phyloP scores from a whole-genome alignment of 2,888 invertebrate genomes.

The Ennomos fuscantarius region DNA sequence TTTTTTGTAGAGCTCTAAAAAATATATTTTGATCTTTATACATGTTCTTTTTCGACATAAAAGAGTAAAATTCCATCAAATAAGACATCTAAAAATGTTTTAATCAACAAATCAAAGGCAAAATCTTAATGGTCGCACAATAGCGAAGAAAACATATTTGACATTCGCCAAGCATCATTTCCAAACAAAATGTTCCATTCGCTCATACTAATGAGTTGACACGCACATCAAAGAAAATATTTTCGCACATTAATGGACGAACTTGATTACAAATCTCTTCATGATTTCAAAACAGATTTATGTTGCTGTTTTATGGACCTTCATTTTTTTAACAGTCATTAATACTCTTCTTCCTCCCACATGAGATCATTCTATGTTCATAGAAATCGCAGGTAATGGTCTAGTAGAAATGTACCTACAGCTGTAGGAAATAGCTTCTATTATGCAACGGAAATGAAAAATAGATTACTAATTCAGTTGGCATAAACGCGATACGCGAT shows the following conservation, averaged over 20 bases:
- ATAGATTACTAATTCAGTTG: conserved; percentile 13
- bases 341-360: conserved; percentile 13
- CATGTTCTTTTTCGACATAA: too few species aligned
- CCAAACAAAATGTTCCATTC: conserved; percentile 15
- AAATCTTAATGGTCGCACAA: not conserved
- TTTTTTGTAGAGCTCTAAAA: too few species aligned
- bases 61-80: too few species aligned
- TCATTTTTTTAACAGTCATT: conserved; percentile 23
- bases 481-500: conserved; percentile 12
- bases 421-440: not conserved
- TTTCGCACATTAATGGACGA: conserved; percentile 24
- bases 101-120: too few species aligned
- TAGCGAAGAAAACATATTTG: conserved; percentile 8
- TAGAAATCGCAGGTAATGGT: not conserved
- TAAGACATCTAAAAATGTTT: too few species aligned
- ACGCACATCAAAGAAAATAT: conserved; percentile 34
- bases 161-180: conserved; percentile 22
- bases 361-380: conserved; percentile 3
- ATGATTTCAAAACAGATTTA: conserved; percentile 30
- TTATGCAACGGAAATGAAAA: conserved; percentile 18
- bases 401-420: not conserved
- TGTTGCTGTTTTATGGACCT: conserved; percentile 18
- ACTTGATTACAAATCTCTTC: conserved; percentile 19
- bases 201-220: conserved; percentile 19
- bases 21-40: too few species aligned